phyloP scores from a whole-genome alignment of 2,113 vertebrate species.

The Grammomys dolichurus region DNA sequence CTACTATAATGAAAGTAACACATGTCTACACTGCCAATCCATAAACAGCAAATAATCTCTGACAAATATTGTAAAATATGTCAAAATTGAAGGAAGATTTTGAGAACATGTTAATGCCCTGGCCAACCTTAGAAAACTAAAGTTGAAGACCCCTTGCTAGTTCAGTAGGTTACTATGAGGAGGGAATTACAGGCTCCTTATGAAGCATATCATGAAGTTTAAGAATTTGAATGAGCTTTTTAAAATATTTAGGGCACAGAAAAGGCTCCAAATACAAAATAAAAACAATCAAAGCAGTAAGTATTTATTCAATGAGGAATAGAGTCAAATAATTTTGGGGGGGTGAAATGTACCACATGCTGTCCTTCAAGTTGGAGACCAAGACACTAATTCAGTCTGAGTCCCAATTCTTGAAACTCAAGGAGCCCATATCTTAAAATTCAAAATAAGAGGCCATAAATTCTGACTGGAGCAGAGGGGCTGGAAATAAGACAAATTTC shows the following conservation, averaged over 20 bases:
- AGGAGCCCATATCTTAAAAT: background rate
- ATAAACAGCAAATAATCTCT: constrained; percentile 4
- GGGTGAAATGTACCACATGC: background rate
- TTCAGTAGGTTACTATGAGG: background rate
- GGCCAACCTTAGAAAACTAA: background rate
- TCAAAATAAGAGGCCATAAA: background rate
- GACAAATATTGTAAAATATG: background rate
- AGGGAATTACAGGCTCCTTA: background rate
- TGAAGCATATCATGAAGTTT: background rate
- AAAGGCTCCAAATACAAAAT: background rate
- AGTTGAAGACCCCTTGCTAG: background rate
- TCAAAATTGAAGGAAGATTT: background rate
- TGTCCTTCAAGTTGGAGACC: background rate
- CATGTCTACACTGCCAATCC: background rate
- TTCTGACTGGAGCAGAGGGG: background rate
- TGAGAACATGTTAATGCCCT: background rate
- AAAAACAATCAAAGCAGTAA: background rate
- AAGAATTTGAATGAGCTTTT: background rate
- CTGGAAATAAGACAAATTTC: background rate
- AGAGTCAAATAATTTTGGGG: background rate
- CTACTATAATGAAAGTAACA: background rate
- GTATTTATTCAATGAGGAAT: background rate
- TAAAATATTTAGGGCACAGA: background rate
- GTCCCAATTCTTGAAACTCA: background rate
- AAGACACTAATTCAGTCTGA: background rate